Base-by-base conservation (phyloP, 2,888 invertebrate genomes). In the Opisthograptis luteolata region DNA sequence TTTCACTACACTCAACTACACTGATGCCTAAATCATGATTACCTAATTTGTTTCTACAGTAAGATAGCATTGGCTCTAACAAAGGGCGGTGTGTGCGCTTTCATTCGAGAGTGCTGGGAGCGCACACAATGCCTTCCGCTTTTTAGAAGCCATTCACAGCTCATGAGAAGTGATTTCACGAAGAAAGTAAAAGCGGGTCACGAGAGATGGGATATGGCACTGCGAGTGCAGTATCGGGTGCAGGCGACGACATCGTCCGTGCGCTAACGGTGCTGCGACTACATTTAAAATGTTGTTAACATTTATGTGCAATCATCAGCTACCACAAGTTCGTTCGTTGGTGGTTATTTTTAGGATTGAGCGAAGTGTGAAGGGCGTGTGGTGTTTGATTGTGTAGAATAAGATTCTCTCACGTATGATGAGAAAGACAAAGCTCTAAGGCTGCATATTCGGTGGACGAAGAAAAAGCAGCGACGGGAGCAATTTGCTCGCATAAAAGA, bases 131-230 rank as follows among this genome's bases (percentile, higher is more conserved):
- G 73, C 60, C 86, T 85, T 84, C 84, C 81, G 83, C 84, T 87
- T 81, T 86, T 86, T 84, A 76, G 76, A 69, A 66, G 62, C 75
- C 76, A 83, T 84, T 84, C 81, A 81, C 69, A 66, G 65, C 69
- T 63, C 78, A 81, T 87, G 86, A 76, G 86, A 84, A 84, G 76
- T 78, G 80, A 77, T 87, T 85, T 87, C 87, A 76, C 83, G 77
- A 77, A 73, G 87, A 88, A 88, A 88, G 88, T 88, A 88, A 88
- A 86, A 88, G 87, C 79, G 73, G 84, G 86, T 79, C 85, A 85
- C 37, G 40, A 51, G 31, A 51, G 25, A 37, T 41, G 44, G 44
- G 44, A 31, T 47, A 34, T 37, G 37, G 27, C 51, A 46, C 19
- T 19, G 39, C 12, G 22, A 34, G 32, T 37, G 43, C 43, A 27